phyloP scores from a whole-genome alignment of 2,797 vertebrate species.

The Alectoris magna region DNA sequence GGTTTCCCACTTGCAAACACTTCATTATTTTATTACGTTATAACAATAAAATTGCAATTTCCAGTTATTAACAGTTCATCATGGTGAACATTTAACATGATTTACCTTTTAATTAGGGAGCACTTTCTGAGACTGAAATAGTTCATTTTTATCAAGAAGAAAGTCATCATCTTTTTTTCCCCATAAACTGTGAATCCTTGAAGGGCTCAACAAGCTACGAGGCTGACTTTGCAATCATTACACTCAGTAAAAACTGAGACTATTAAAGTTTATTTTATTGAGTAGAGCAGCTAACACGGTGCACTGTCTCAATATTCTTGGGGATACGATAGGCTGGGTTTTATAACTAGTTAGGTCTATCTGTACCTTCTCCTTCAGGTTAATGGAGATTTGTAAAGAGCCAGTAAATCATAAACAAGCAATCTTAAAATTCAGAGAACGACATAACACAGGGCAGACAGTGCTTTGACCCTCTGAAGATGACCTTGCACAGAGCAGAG shows the following conservation, averaged over 20 bases:
- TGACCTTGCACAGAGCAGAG: background rate
- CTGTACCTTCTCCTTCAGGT: background rate
- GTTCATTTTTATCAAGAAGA: conserved; percentile 65
- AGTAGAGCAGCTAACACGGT: background rate
- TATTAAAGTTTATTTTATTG: conserved; percentile 25
- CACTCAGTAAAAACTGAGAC: conserved; percentile 36
- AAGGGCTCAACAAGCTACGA: conserved; percentile 52
- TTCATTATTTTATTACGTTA: conserved; percentile 17
- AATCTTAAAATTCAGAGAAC: conserved; percentile 25
- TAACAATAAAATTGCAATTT: conserved; percentile 70
- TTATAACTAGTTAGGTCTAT: background rate
- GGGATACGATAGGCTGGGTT: background rate
- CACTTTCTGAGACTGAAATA: conserved; percentile 50
- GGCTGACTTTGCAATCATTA: conserved; percentile 44
- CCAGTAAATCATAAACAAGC: background rate
- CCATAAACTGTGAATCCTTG: conserved; percentile 19
- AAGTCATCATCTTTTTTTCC: conserved; percentile 58
- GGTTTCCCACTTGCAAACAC: conserved; percentile 1
- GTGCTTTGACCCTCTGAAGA: background rate
- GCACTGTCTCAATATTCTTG: background rate
- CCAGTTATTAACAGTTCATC: conserved; percentile 65
- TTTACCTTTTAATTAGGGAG: conserved; percentile 69
- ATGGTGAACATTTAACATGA: conserved; percentile 10
- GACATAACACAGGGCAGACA: background rate
- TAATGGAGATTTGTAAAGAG: background rate